A percentile compares a stretch with the other conserved stretches of the same genome.
These are phyloP conservation scores for Steinernema carpocapsae DNA, from an alignment of 2,888 invertebrate species.

Conservation along the genomic window DNA sequence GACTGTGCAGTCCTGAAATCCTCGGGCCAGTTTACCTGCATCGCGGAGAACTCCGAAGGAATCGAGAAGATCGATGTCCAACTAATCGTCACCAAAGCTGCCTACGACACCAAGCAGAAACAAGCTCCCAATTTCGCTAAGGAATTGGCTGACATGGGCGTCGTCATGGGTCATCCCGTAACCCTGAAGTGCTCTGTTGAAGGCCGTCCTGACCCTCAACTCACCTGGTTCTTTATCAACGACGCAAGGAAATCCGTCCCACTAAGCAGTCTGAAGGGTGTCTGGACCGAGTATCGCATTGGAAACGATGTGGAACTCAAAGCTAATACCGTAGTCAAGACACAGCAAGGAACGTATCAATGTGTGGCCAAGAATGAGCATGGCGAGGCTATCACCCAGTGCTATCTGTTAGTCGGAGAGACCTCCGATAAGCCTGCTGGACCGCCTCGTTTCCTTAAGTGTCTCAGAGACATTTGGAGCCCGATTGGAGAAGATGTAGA, in stretches of 20 bases:
- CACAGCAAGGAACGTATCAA: conserved; percentile 59
- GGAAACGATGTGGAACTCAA: conserved; percentile 55
- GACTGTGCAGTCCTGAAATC: conserved; percentile 61
- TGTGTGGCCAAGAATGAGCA: conserved; percentile 59
- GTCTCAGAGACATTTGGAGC: conserved; percentile 62
- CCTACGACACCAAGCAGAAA: not conserved
- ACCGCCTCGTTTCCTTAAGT: conserved; percentile 62
- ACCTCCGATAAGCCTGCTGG: conserved; percentile 56
- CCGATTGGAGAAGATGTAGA: conserved; percentile 53
- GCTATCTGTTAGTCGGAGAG: conserved; percentile 60
- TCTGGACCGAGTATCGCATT: conserved; percentile 57
- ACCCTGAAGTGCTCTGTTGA: conserved; percentile 50
- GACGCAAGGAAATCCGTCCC: conserved; percentile 43
- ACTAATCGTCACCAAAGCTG: conserved; percentile 43
- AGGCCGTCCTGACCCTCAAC: conserved; percentile 51
- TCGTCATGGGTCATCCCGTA: conserved; percentile 55
- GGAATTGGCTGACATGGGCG: conserved; percentile 54
- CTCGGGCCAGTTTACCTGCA: conserved; percentile 71
- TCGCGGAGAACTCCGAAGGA: conserved; percentile 70
- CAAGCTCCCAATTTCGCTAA: conserved; percentile 53
- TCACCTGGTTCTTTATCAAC: conserved; percentile 59
- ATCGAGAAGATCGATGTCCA: conserved; percentile 52
- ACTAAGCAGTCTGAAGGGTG: conserved; percentile 35
- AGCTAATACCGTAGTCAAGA: conserved; percentile 51
- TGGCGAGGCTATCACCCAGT: conserved; percentile 55